These are phyloP conservation scores for Gymnorhina tibicen DNA, from an alignment of 2,113 vertebrate genomes.

Conservation along the genomic window DNA sequence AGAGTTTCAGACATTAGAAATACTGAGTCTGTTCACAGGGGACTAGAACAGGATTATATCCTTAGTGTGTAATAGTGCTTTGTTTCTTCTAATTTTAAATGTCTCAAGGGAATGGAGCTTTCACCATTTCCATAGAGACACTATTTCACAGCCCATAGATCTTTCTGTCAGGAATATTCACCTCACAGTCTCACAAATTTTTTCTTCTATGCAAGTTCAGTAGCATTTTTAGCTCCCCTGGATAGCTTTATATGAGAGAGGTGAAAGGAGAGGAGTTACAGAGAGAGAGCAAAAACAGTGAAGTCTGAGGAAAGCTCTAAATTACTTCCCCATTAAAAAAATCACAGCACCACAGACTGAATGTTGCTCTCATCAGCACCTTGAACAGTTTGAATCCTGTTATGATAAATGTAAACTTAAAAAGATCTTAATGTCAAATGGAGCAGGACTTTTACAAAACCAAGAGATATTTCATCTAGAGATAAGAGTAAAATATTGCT, in stretches of 20 bases:
- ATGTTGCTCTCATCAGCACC: neutral
- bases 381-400: neutral
- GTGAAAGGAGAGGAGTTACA: slow-evolving; percentile 57
- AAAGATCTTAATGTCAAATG: neutral
- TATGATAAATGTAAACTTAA: neutral
- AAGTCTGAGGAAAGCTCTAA: slow-evolving; percentile 49
- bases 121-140: slow-evolving; percentile 16
- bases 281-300: slow-evolving; percentile 42
- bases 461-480: neutral
- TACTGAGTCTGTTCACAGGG: neutral
- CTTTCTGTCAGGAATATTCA: slow-evolving; percentile 43
- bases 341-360: neutral
- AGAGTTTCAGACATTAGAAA: neutral
- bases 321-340: slow-evolving; percentile 18
- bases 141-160: slow-evolving; percentile 18
- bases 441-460: slow-evolving; percentile 24
- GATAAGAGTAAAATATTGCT: neutral
- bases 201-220: slow-evolving; percentile 59
- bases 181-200: neutral
- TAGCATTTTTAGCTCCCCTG: slow-evolving; percentile 62
- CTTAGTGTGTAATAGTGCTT: neutral
- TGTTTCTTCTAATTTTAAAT: slow-evolving; percentile 51
- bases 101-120: neutral
- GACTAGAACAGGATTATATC: neutral
- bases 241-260: slow-evolving; percentile 57